These are phyloP conservation scores for Zelostemma sp. DNA, from an alignment of 1,140 invertebrate genomes.

Conservation along the genomic window DNA sequence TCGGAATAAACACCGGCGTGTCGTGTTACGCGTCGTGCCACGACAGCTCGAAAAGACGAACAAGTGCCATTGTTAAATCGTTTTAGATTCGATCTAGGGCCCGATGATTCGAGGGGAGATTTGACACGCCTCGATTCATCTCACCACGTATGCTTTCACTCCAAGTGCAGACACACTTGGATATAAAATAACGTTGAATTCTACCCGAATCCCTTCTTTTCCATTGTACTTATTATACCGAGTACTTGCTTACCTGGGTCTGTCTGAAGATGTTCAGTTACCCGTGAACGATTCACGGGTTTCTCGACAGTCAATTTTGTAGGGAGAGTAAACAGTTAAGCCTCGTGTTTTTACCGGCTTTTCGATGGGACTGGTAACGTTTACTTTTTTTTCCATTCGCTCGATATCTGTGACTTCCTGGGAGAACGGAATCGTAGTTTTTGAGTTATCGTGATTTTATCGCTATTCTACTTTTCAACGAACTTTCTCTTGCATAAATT, in stretches of 20 bases:
- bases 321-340: background rate
- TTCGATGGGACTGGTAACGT: too few species aligned
- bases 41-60: constrained; percentile 55
- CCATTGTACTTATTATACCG: constrained; percentile 26
- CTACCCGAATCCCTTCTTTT: too few species aligned
- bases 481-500: too few species aligned
- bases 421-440: background rate
- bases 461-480: too few species aligned
- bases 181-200: constrained; percentile 19
- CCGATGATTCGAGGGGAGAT: constrained; percentile 52
- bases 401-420: background rate
- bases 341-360: too few species aligned
- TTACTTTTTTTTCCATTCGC: background rate
- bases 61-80: constrained; percentile 67
- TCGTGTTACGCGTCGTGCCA: constrained; percentile 56
- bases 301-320: background rate
- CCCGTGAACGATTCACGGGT: constrained; percentile 14
- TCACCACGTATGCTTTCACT: constrained; percentile 20
- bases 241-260: constrained; percentile 36
- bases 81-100: constrained; percentile 54
- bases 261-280: constrained; percentile 23
- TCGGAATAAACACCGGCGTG: constrained; percentile 52
- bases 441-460: background rate
- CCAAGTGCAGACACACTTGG: background rate
- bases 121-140: constrained; percentile 47